phyloP scores from a whole-genome alignment of 2,888 invertebrate genomes.

The Nemotelus pantherinus region DNA sequence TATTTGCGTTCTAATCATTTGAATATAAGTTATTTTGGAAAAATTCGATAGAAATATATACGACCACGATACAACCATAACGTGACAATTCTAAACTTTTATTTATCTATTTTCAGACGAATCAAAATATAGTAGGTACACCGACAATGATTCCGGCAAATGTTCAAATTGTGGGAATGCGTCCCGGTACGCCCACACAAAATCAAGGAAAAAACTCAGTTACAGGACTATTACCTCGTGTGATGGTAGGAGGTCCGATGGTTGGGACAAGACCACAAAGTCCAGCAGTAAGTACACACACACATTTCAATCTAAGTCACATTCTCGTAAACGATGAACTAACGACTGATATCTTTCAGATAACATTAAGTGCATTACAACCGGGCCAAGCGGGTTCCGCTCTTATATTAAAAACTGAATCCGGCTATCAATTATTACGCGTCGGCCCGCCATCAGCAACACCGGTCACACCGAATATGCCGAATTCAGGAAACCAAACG shows the following conservation, averaged over 20 bases:
- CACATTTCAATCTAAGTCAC: slow-evolving; percentile 32
- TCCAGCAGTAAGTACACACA: slow-evolving; percentile 68
- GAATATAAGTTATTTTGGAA: no score
- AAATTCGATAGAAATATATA: no score
- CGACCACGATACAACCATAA: no score
- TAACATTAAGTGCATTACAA: slow-evolving; percentile 88
- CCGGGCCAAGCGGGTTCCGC: slow-evolving; percentile 87
- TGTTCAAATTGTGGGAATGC: slow-evolving; percentile 87
- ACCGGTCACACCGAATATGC: slow-evolving; percentile 64
- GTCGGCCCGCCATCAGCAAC: slow-evolving; percentile 80
- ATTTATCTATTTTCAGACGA: slow-evolving; percentile 58
- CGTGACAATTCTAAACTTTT: no score
- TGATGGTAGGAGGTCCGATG: slow-evolving; percentile 84
- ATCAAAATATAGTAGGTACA: slow-evolving; percentile 70
- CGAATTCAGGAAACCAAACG: slow-evolving; percentile 73
- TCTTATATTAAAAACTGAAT: slow-evolving; percentile 94
- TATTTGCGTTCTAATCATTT: no score
- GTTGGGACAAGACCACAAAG: slow-evolving; percentile 83
- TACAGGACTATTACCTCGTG: slow-evolving; percentile 80
- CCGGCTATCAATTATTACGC: slow-evolving; percentile 92
- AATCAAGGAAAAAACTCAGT: slow-evolving; percentile 77
- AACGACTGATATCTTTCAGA: slow-evolving; percentile 65
- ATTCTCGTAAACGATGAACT: background rate
- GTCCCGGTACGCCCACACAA: slow-evolving; percentile 76
- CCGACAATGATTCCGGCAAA: slow-evolving; percentile 76